Base-by-base conservation (phyloP, 1,140 invertebrate genomes). In the Scaptomyza pallida region DNA sequence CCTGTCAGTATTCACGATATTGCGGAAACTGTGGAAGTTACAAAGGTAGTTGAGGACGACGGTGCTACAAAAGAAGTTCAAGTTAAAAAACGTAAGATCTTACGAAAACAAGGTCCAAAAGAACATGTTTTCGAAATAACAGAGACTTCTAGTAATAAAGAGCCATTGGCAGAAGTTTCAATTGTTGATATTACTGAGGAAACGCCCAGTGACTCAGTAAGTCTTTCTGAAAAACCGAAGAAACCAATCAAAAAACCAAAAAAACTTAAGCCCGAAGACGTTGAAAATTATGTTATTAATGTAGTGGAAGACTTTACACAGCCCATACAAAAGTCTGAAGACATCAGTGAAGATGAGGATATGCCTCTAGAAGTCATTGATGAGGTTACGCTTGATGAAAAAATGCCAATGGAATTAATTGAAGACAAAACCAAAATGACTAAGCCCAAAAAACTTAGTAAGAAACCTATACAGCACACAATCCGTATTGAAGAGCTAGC, bases 401-500 rank as follows among this genome's bases (percentile, higher is more conserved):
- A 56, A 5, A 56, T 44, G 21, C 13, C 5, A 4, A 4, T 35
- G 10, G 55, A 72, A 33, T 13, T 35, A n/a, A 51, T 45, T 41
- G 75, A 79, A 13, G 77, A 75, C 21, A 92, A 90, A 82, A 59
- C 86, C 73, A 79, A 89, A 85, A 33, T 61, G 54, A 57, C 78
- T 74, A 70, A 91, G 75, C 37, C 60, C 12, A 78, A 89, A 33
- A 92, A 89, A 52, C 64, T 88, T 10, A 41, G 2, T 1, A 59
- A 69, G 15, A 69, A 75, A 40, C 30, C 92, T 74, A 48, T 61
- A 56, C 55, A 90, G 75, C 30, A 91, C 74, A 68, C 37, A 2
- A 70, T 83, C 37, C 44, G 68, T 6, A 77, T 91, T 48, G 89
- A 92, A 78, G 92, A 92, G 71, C 54, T 80, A 50, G 77, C 90